These are phyloP conservation scores for Phenacoccus solenopsis DNA, from an alignment of 1,140 invertebrate species.

Conservation along the genomic window DNA sequence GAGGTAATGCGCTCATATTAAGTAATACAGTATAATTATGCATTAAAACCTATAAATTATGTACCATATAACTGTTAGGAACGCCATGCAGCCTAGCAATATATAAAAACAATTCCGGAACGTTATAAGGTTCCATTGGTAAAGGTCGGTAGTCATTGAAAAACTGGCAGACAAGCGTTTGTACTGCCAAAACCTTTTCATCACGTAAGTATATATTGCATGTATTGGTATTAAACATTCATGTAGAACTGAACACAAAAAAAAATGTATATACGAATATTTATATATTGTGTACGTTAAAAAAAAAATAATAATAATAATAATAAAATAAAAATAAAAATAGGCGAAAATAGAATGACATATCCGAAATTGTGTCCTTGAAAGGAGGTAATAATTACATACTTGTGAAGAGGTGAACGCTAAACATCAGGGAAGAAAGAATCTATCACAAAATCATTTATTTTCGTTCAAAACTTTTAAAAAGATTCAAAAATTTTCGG, in stretches of 20 bases:
- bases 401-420: no score
- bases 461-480: no score
- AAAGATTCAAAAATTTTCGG: no score
- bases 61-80: not conserved
- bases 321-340: not conserved
- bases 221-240: not conserved
- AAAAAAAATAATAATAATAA: not conserved
- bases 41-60: no score
- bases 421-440: no score
- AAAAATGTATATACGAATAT: no score
- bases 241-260: not conserved
- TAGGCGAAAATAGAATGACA: not conserved
- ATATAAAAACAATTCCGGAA: constrained; percentile 11
- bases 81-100: constrained; percentile 12
- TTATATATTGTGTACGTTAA: no score
- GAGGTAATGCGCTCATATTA: no score
- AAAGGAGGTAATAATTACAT: no score
- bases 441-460: no score
- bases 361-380: no score
- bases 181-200: not conserved
- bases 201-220: not conserved
- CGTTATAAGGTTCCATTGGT: constrained; percentile 16
- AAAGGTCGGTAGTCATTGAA: not conserved
- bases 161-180: not conserved
- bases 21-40: no score